phyloP scores from a whole-genome alignment of 2,888 invertebrate species.

The Drosophila meridionalis region DNA sequence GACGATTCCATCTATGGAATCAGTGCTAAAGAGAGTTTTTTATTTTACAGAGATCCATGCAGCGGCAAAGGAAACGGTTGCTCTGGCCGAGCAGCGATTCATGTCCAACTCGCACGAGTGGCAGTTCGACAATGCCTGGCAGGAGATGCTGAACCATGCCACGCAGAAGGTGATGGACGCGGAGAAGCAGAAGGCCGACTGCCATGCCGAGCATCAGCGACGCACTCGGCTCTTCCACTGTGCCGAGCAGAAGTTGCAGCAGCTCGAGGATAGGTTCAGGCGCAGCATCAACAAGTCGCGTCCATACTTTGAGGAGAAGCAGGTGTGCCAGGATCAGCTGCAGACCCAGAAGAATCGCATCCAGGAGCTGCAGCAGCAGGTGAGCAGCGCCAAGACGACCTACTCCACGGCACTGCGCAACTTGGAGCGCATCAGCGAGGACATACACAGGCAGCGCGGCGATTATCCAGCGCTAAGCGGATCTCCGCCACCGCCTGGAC shows the following conservation, averaged over 20 bases:
- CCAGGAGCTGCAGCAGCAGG: conserved; percentile 91
- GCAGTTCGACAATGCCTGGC: conserved; percentile 98
- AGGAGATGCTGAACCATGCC: conserved; percentile 98
- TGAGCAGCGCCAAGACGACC: conserved; percentile 89
- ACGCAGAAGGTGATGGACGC: conserved; percentile 98
- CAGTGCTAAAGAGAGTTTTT: background rate
- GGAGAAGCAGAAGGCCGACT: conserved; percentile 94
- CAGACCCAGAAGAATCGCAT: conserved; percentile 94
- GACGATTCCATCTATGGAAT: accelerated
- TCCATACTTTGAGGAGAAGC: conserved; percentile 96
- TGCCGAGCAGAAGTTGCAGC: conserved; percentile 92
- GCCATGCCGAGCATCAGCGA: conserved; percentile 94
- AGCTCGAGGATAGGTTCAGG: conserved; percentile 92
- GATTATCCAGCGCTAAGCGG: conserved; percentile 72
- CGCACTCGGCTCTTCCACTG: conserved; percentile 92
- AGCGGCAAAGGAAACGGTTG: conserved; percentile 97
- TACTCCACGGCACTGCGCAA: conserved; percentile 93
- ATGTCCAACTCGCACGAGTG: conserved; percentile 85
- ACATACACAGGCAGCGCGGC: conserved; percentile 89
- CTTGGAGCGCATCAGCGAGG: conserved; percentile 96
- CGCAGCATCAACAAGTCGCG: conserved; percentile 94
- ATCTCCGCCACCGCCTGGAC: conserved; percentile 83
- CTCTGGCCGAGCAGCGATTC: conserved; percentile 92
- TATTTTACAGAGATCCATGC: conserved; percentile 90
- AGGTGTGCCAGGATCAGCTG: conserved; percentile 93